phyloP scores from a whole-genome alignment of 1,140 invertebrate species.

The Eciton burchellii region DNA sequence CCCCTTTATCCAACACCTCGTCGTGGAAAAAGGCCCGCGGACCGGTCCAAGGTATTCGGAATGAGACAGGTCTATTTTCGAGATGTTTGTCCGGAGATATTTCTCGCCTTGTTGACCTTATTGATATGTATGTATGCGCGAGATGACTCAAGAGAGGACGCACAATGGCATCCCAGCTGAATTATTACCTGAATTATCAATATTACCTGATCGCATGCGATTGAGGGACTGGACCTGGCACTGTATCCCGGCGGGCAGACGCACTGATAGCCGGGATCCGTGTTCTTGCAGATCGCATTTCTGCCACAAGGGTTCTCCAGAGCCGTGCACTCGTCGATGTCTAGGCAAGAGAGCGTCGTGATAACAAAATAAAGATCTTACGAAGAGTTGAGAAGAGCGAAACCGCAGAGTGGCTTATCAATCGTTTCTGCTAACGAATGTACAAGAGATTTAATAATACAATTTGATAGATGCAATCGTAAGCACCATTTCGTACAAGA shows the following conservation, averaged over 20 bases:
- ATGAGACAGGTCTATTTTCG: not conserved
- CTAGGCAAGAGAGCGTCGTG: slow-evolving; percentile 82
- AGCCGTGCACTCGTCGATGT: slow-evolving; percentile 95
- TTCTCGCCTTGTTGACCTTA: not conserved
- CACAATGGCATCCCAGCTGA: not conserved
- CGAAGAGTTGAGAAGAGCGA: not conserved
- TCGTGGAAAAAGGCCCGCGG: not conserved
- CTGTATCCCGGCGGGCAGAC: slow-evolving; percentile 95
- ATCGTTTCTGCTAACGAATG: not conserved
- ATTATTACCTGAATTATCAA: slow-evolving; percentile 87
- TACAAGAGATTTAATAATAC: not conserved
- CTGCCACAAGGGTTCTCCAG: slow-evolving; percentile 93
- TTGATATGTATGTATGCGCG: not conserved
- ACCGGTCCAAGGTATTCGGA: not conserved
- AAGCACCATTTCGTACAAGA: slow-evolving; percentile 4
- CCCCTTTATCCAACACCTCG: slow-evolving; percentile 10
- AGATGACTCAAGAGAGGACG: not conserved
- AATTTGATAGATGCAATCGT: no score
- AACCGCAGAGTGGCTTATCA: not conserved
- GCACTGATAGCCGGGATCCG: slow-evolving; percentile 94
- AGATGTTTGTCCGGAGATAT: slow-evolving; percentile 31
- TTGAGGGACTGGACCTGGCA: slow-evolving; percentile 92
- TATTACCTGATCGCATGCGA: slow-evolving; percentile 93
- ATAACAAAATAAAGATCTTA: not conserved
- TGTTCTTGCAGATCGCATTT: slow-evolving; percentile 95